Percentiles rank a stretch among this genome's conserved stretches.
phyloP scores from a whole-genome alignment of 1,140 invertebrate species.

The Magallana ariakensis region DNA sequence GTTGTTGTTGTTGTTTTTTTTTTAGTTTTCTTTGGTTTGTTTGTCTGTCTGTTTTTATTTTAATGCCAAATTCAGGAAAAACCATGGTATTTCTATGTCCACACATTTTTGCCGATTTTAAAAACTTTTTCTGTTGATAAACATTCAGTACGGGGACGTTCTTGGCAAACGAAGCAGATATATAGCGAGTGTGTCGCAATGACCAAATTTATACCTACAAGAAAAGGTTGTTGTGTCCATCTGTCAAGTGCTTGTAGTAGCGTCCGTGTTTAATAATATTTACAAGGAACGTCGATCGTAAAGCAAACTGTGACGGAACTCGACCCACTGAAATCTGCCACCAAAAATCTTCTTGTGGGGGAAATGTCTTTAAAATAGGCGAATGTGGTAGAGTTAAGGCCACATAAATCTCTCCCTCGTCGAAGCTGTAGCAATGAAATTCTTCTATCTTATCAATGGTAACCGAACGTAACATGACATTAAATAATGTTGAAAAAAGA shows the following conservation, averaged over 20 bases:
- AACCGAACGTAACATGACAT: conserved; percentile 27
- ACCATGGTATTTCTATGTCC: too few relatives aligned
- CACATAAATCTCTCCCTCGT: conserved; percentile 3
- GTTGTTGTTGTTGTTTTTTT: too few relatives aligned
- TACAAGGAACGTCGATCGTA: conserved; percentile 1
- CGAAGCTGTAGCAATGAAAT: not conserved
- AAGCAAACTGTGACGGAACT: not conserved
- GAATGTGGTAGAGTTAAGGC: conserved; percentile 3
- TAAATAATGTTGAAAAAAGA: conserved; percentile 23
- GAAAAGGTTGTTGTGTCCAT: not conserved
- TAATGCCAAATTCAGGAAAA: too few relatives aligned
- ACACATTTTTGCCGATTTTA: too few relatives aligned
- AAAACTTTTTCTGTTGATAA: too few relatives aligned
- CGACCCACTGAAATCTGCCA: not conserved
- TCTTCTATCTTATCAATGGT: conserved; percentile 13
- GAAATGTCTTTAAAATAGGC: not conserved
- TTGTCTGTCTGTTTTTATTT: too few relatives aligned
- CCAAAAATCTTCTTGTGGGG: not conserved
- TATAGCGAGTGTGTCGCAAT: too few relatives aligned
- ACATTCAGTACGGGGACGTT: too few relatives aligned
- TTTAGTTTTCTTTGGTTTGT: too few relatives aligned
- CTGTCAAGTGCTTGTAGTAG: not conserved
- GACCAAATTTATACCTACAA: too few relatives aligned
- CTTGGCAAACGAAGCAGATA: too few relatives aligned
- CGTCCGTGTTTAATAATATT: not conserved